Evolutionary conservation across 92 coral and sea anemone genomes (phyloP).

Genomic region (Parazoanthus swiftii): DNA sequence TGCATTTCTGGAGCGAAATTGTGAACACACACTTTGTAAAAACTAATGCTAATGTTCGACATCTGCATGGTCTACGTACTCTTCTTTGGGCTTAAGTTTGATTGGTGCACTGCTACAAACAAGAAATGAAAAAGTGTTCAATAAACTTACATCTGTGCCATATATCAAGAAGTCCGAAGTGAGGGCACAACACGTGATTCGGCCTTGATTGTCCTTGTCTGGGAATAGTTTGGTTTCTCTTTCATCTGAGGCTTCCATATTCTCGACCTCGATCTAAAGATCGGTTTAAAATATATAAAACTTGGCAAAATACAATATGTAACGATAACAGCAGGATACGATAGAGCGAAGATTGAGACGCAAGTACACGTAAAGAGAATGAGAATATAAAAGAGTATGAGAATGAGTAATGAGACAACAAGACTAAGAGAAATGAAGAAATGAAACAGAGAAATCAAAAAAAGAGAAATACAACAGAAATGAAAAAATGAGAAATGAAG

Average conservation of each 20-base stretch:
- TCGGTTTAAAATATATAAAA: neutral
- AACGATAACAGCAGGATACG: too few relatives aligned
- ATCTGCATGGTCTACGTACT: too few relatives aligned
- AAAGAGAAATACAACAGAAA: neutral
- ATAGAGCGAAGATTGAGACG: neutral
- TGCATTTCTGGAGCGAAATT: too few relatives aligned
- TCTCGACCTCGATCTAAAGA: constrained; percentile 88
- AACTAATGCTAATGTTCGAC: too few relatives aligned
- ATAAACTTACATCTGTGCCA: constrained; percentile 91
- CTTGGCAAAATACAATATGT: neutral
- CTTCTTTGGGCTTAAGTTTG: too few relatives aligned
- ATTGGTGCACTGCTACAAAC: too few relatives aligned
- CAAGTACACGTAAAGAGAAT: too few relatives aligned
- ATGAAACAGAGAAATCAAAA: neutral
- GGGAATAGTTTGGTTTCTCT: constrained; percentile 96
- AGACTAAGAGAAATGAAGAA: neutral
- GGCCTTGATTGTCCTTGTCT: constrained; percentile 90
- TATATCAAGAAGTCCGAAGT: constrained; percentile 90
- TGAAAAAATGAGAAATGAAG: neutral
- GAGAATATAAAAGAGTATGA: too few relatives aligned
- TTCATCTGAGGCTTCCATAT: constrained; percentile 83
- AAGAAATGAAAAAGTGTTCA: neutral
- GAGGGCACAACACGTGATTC: constrained; percentile 87
- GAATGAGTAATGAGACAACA: neutral
- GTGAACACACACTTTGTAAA: too few relatives aligned